Conservation (phyloP, 2,888 invertebrate genomes). For the Calliopum simillimum region DNA sequence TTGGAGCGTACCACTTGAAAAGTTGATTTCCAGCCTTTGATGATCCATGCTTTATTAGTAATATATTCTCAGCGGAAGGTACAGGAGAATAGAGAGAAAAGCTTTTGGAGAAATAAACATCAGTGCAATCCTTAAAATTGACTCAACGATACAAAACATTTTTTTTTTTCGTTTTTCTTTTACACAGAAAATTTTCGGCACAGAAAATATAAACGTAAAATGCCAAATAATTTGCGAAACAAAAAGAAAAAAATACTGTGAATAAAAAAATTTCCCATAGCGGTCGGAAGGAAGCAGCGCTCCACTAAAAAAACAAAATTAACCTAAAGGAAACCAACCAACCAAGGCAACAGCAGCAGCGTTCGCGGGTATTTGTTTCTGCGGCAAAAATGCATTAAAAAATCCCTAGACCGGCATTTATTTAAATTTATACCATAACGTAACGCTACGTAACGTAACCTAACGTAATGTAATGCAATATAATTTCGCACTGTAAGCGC, state of each 20-base stretch:
- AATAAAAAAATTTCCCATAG: not conserved
- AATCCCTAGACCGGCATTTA: conserved; percentile 68
- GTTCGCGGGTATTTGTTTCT: conserved; percentile 56
- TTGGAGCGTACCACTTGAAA: too few relatives aligned
- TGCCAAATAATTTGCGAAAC: not conserved
- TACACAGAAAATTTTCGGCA: too few relatives aligned
- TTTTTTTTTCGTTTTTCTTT: too few relatives aligned
- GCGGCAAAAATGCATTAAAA: conserved; percentile 64
- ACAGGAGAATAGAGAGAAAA: too few relatives aligned
- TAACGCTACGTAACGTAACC: conserved; percentile 49
- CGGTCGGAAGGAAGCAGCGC: conserved; percentile 58
- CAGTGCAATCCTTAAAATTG: too few relatives aligned
- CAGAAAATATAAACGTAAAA: too few relatives aligned
- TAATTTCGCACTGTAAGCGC: conserved; percentile 21
- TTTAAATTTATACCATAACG: conserved; percentile 66
- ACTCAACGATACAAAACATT: too few relatives aligned
- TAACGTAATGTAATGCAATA: conserved; percentile 55
- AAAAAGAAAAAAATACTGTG: not conserved
- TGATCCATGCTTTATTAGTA: too few relatives aligned
- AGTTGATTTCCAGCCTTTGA: too few relatives aligned
- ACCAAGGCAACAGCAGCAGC: not conserved
- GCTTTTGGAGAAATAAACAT: too few relatives aligned
- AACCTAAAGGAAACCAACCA: conserved; percentile 40
- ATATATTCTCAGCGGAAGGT: too few relatives aligned
- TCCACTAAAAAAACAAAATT: conserved; percentile 48